Evolutionary conservation across 2,888 invertebrate species (phyloP), one percentile per base, ranked within the genome.

Genomic region (Vannuccia rotundouncinata): DNA sequence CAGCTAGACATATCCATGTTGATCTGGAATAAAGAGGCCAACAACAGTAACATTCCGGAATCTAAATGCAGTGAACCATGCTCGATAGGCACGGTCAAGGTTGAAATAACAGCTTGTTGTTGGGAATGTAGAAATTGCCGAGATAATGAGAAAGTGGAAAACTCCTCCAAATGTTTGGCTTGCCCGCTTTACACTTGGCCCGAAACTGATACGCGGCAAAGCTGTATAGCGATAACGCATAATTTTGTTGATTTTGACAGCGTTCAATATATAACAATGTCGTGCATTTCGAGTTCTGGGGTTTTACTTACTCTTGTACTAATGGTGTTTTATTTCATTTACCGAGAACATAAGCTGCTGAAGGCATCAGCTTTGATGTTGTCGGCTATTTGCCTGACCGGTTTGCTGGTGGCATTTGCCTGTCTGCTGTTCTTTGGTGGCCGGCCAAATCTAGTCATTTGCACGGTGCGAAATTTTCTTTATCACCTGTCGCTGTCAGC

Each of bases 81-180:
- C 25, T 13, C 66, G 25, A 66, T 2, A 22, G 66, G 66, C 2
- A 22, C 13, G 25, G 25, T 66, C 13, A 66, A 66, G 25, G 66
- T 66, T 22, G 66, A 66, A 27, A 5, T 66, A 2, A 13, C 66
- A 66, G 66, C 66, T 27, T 78, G 78, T 28, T 78, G 78, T 29
- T 78, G 78, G 78, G 66, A 74, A 2, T 78, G 78, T 77, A 22
- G 78, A 5, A 17, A 22, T 17, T 78, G 78, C 10, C 78, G 78
- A n/a, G 29, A 59, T 29, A 77, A 78, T 29, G 78, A 78, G 29
- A 45, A 25, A 1, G 59, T 78, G 0, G 28, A 1, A 17, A 66
- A 45, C 29, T 17, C 29, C 0, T 29, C 29, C 1, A 29, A 2
- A 22, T 78, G 78, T 28, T 1, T 10, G 22, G 77, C 78, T 5